These are phyloP conservation scores for Acleris cristana DNA, from an alignment of 2,888 invertebrate genomes.

Conservation along the genomic window DNA sequence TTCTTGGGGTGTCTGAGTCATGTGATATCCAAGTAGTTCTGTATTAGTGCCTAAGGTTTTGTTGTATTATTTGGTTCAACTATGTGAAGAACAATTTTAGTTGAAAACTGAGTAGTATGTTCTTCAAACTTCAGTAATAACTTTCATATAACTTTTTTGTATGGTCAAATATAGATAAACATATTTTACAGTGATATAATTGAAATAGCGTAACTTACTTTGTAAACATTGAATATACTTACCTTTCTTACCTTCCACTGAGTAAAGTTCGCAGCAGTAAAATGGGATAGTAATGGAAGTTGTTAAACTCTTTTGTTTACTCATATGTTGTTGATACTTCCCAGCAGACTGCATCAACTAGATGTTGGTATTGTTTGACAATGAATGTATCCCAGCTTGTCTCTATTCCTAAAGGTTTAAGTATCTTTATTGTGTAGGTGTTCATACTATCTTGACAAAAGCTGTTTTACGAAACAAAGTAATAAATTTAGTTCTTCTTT, in stretches of 20 bases:
- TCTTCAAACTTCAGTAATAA: slow-evolving; percentile 4
- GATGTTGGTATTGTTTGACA: background rate
- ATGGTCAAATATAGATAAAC: background rate
- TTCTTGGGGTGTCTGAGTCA: background rate
- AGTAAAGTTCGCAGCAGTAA: background rate
- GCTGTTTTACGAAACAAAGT: slow-evolving; percentile 44
- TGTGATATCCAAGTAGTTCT: slow-evolving; percentile 6
- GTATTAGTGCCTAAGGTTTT: background rate
- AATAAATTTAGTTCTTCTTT: slow-evolving; percentile 42
- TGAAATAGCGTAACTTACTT: background rate
- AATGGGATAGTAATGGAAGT: background rate
- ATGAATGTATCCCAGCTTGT: background rate
- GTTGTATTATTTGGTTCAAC: background rate
- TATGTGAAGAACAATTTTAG: background rate
- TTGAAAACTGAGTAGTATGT: slow-evolving; percentile 21
- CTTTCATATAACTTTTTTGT: background rate
- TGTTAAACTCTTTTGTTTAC: background rate
- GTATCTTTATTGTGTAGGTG: slow-evolving; percentile 10
- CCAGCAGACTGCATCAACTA: background rate
- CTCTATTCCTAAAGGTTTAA: background rate
- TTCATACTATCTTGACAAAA: slow-evolving; percentile 68
- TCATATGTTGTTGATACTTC: background rate
- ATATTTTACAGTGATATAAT: background rate
- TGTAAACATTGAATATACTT: background rate
- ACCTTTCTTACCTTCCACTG: background rate